Conservation (phyloP, 2,113 vertebrate genomes). For the Gnathochromis pfefferi region DNA sequence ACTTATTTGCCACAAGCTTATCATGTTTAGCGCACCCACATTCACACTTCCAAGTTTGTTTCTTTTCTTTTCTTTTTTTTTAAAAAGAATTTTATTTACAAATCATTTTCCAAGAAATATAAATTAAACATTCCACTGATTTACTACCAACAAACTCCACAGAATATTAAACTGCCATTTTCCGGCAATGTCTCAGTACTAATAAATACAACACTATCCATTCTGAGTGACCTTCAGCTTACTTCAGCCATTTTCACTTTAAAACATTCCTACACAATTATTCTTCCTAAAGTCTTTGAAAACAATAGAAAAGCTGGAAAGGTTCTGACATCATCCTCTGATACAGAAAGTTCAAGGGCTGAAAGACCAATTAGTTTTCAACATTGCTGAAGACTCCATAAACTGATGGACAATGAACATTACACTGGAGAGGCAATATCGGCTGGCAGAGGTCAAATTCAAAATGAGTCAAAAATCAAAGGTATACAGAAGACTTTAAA, state of each 20-base stretch:
- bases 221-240: not conserved
- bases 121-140: conserved; percentile 77
- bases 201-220: not conserved
- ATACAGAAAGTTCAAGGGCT: not conserved
- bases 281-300: not conserved
- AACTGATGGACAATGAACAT: not conserved
- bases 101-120: conserved; percentile 75
- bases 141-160: conserved; percentile 41
- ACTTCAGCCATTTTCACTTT: not conserved
- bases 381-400: not conserved
- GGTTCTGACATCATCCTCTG: not conserved
- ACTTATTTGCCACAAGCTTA: conserved; percentile 63
- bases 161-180: conserved; percentile 24
- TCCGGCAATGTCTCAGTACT: not conserved
- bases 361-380: not conserved
- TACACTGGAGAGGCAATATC: not conserved
- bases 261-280: not conserved
- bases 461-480: not conserved
- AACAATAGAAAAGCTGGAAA: not conserved
- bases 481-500: not conserved
- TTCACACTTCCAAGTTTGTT: conserved; percentile 13
- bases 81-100: conserved; percentile 82
- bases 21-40: conserved; percentile 59
- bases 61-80: not conserved
- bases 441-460: not conserved